phyloP scores from a whole-genome alignment of 2,113 vertebrate genomes.

The Lepidothrix coronata region DNA sequence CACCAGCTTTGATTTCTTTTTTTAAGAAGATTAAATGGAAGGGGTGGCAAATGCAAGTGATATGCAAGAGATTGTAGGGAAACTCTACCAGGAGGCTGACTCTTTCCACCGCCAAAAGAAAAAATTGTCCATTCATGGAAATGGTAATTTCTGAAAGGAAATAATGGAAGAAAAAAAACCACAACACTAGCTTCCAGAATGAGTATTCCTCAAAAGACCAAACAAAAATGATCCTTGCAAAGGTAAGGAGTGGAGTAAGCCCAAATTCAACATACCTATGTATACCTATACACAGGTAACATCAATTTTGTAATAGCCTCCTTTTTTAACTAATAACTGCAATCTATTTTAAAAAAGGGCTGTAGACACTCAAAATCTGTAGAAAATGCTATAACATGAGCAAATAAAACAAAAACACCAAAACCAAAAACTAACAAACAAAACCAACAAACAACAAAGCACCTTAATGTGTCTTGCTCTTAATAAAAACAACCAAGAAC shows the following conservation, averaged over 20 bases:
- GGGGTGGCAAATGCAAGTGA: not conserved
- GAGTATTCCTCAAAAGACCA: not conserved
- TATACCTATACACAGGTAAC: not conserved
- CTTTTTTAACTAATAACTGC: not conserved
- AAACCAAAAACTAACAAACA: not conserved
- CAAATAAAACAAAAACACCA: not conserved
- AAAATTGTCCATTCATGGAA: not conserved
- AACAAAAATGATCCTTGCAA: not conserved
- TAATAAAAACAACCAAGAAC: not conserved
- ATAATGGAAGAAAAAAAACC: not conserved
- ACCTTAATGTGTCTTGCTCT: not conserved
- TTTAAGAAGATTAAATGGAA: not conserved
- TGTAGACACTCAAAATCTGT: not conserved
- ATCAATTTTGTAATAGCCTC: not conserved
- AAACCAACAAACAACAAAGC: not conserved
- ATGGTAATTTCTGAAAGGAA: not conserved
- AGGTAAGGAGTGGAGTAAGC: not conserved
- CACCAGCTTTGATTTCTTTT: not conserved
- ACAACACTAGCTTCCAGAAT: not conserved
- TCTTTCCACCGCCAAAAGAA: not conserved
- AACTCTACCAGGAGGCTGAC: not conserved
- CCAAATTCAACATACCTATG: not conserved
- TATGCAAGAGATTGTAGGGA: not conserved
- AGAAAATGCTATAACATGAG: not conserved
- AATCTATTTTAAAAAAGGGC: not conserved